Evolutionary conservation across 2,797 vertebrate genomes (phyloP).

Genomic region (Spea hammondii): DNA sequence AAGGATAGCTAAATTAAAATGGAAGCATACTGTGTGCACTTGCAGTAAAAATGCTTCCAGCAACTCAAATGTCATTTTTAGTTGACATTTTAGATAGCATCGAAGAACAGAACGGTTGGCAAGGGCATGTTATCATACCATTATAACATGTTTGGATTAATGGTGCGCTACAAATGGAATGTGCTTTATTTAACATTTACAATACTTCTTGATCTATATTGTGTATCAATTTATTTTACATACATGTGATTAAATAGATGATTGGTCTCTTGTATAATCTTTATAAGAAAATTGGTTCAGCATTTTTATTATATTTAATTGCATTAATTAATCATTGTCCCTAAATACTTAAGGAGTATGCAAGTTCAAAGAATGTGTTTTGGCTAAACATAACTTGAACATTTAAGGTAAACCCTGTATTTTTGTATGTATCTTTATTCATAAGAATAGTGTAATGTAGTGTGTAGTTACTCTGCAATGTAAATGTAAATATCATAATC

Average conservation of each 20-base stretch:
- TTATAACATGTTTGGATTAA: constrained; percentile 10
- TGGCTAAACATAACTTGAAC: no score
- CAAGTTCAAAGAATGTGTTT: no score
- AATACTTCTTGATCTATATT: neutral
- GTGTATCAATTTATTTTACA: neutral
- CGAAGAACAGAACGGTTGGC: neutral
- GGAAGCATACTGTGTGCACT: constrained; percentile 12
- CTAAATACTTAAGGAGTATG: no score
- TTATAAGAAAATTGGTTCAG: no score
- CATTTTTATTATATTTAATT: no score
- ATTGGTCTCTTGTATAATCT: no score
- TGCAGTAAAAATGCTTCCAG: constrained; percentile 9
- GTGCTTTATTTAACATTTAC: neutral
- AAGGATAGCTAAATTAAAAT: constrained; percentile 7
- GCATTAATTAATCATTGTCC: no score
- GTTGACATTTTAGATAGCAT: constrained; percentile 5
- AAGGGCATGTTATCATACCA: constrained; percentile 5
- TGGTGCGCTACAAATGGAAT: neutral
- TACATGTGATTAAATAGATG: neutral
- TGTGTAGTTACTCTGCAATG: no score
- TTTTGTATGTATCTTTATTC: no score
- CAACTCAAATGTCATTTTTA: constrained; percentile 19
- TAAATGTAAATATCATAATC: no score
- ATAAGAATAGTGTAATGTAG: no score
- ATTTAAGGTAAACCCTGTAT: no score